These are phyloP conservation scores for Microcebus ravelobensis DNA, from an alignment of 2,113 vertebrate genomes.

Conservation along the genomic window DNA sequence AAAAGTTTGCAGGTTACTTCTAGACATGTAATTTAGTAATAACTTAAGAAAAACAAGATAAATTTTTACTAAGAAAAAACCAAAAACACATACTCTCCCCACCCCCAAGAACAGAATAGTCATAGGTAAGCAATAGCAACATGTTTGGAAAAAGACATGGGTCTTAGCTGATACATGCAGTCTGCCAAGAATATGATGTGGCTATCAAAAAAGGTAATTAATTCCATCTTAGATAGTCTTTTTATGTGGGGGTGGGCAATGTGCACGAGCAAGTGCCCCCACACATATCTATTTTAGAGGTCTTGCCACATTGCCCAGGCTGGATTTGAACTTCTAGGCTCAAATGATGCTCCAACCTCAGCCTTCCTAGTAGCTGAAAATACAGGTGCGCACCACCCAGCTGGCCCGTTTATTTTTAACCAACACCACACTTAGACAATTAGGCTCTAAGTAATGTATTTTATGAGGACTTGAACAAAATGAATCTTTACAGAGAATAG, in stretches of 20 bases:
- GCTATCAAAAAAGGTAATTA: constrained; percentile 21
- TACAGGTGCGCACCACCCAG: neutral
- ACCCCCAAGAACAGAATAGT: neutral
- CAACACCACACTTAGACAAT: constrained; percentile 43
- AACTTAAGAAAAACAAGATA: constrained; percentile 13
- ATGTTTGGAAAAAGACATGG: neutral
- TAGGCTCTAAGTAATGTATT: constrained; percentile 17
- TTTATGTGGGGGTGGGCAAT: neutral
- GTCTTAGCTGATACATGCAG: neutral
- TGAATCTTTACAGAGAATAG: constrained; percentile 5
- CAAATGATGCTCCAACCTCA: neutral
- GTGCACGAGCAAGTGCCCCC: neutral
- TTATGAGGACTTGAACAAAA: constrained; percentile 26
- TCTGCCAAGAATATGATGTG: neutral
- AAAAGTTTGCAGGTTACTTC: constrained; percentile 46
- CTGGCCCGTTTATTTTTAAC: neutral
- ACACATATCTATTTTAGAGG: neutral
- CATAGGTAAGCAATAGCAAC: neutral
- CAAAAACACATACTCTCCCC: neutral
- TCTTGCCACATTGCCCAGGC: neutral
- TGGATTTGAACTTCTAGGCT: neutral
- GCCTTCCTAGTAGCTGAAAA: neutral
- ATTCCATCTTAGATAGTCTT: constrained; percentile 14
- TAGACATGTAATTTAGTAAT: constrained; percentile 30
- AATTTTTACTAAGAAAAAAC: constrained; percentile 50